phyloP scores from a whole-genome alignment of 2,888 invertebrate genomes.

The Heliconius ethilla region DNA sequence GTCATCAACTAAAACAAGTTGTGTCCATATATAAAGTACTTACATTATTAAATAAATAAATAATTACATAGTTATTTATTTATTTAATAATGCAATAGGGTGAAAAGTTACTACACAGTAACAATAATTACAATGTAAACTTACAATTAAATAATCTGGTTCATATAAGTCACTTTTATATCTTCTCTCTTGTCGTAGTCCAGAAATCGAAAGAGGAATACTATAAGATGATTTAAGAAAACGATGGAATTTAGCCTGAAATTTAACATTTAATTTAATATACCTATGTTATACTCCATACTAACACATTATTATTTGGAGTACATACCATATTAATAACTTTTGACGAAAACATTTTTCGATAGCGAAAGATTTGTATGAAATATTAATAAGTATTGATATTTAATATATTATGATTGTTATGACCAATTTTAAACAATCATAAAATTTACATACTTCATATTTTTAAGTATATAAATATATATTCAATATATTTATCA shows the following conservation, averaged over 20 bases:
- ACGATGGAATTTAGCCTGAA: conserved; percentile 57
- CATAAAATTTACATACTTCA: background rate
- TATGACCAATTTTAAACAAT: background rate
- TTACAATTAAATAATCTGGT: conserved; percentile 89
- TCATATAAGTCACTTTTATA: conserved; percentile 81
- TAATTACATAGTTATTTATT: background rate
- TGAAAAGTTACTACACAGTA: background rate
- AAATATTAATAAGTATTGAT: background rate
- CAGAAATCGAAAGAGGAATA: background rate
- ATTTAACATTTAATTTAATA: conserved; percentile 37
- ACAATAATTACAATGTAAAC: conserved; percentile 46
- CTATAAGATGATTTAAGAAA: conserved; percentile 45
- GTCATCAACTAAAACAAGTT: background rate
- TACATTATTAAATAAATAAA: no score
- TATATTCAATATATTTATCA: background rate
- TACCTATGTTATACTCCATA: background rate
- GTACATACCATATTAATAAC: conserved; percentile 49
- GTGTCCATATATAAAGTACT: background rate
- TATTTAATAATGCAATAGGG: no score
- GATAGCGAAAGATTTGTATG: background rate
- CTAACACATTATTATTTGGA: conserved; percentile 3
- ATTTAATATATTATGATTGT: background rate
- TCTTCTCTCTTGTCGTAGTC: conserved; percentile 54
- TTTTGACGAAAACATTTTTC: conserved; percentile 53
- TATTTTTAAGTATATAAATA: background rate